These are phyloP conservation scores for Cydia amplana DNA, from an alignment of 1,140 invertebrate genomes.

Conservation along the genomic window DNA sequence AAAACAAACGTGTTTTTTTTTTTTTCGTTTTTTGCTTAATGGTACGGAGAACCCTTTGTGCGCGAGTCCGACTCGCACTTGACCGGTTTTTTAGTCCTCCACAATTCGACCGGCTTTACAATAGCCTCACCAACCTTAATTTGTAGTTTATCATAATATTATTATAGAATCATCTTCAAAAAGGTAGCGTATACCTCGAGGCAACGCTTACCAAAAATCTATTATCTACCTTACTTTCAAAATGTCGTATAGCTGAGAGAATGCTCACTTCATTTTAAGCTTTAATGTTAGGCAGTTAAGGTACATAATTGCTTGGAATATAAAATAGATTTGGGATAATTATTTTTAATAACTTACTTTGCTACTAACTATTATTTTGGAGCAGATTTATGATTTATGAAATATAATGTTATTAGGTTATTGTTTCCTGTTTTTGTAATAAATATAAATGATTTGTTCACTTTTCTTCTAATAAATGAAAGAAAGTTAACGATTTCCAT, in stretches of 20 bases:
- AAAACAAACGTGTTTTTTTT: too few relatives aligned
- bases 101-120: too few relatives aligned
- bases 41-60: too few relatives aligned
- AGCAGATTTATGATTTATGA: not conserved
- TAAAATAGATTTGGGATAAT: not conserved
- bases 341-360: not conserved
- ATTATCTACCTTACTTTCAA: not conserved
- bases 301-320: not conserved
- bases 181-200: conserved; percentile 14
- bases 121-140: not conserved
- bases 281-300: not conserved
- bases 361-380: too few relatives aligned
- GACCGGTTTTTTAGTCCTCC: too few relatives aligned
- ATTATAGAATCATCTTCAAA: not conserved
- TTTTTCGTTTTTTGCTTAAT: too few relatives aligned
- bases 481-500: too few relatives aligned
- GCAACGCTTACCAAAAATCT: not conserved
- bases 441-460: not conserved
- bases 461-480: too few relatives aligned
- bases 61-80: too few relatives aligned
- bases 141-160: conserved; percentile 17
- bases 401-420: not conserved
- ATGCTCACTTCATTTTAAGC: not conserved
- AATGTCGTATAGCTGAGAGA: not conserved
- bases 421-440: not conserved